These are phyloP conservation scores for Onychostoma macrolepis DNA, from an alignment of 2,113 vertebrate species.

Conservation along the genomic window DNA sequence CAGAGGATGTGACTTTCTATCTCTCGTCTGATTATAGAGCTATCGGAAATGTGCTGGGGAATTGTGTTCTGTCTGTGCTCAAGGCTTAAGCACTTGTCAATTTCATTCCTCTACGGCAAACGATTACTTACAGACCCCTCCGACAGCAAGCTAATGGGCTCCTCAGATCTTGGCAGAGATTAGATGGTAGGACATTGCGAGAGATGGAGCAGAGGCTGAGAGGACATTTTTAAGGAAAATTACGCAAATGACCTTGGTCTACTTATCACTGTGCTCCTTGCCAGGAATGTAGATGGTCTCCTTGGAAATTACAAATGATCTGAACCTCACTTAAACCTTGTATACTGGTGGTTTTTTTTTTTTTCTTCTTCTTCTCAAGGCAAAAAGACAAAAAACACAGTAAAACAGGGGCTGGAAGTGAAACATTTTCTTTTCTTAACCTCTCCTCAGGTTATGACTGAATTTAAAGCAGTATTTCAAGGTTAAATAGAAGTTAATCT, in stretches of 20 bases:
- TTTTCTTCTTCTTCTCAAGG: not conserved
- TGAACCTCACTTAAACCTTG: not conserved
- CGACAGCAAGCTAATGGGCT: slow-evolving; percentile 79
- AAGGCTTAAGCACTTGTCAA: slow-evolving; percentile 84
- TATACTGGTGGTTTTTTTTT: not conserved
- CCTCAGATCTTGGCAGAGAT: slow-evolving; percentile 51
- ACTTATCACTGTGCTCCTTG: slow-evolving; percentile 33
- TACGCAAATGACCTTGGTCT: slow-evolving; percentile 50
- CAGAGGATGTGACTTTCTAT: slow-evolving; percentile 74
- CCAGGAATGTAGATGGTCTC: slow-evolving; percentile 12
- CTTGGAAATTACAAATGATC: slow-evolving; percentile 25
- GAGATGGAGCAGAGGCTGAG: slow-evolving; percentile 45
- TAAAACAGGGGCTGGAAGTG: not conserved
- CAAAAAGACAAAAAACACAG: not conserved
- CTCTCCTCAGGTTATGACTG: not conserved
- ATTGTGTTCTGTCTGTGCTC: slow-evolving; percentile 83
- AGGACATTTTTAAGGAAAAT: slow-evolving; percentile 48
- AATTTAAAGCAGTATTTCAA: not conserved
- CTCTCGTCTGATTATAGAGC: slow-evolving; percentile 82
- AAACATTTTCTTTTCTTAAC: not conserved
- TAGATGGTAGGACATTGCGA: slow-evolving; percentile 48
- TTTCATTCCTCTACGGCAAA: slow-evolving; percentile 80
- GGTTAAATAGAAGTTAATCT: not conserved
- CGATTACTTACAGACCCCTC: slow-evolving; percentile 84
- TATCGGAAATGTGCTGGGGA: slow-evolving; percentile 86